Base-by-base conservation (phyloP, 2,113 vertebrate species). In the Leptobrachium leishanense region DNA sequence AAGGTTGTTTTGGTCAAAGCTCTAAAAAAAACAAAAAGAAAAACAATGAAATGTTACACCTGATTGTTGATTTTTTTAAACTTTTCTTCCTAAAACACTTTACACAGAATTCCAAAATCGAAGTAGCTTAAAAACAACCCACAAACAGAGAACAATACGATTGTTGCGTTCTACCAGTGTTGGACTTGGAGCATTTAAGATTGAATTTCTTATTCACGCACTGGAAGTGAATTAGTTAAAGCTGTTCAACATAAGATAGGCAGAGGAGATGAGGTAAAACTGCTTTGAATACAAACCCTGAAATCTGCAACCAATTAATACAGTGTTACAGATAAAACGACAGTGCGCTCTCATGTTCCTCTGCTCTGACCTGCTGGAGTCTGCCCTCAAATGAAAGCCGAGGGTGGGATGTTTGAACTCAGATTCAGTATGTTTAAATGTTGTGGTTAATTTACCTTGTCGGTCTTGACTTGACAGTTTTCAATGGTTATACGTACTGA, bases 221-320 rank as follows among this genome's bases (percentile, higher is more conserved):
- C 2, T 68, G 54, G 54, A 8, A 20, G 57, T 68, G 71, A 80
- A 68, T 12, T 44, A 40, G 78, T 80, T 80, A 80, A 80, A n/a
- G 10, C 15, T 42, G 40, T 31, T n/a, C 53, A 72, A 50, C 62
- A 65, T 42, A 68, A 73, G 40, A 12, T 50, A 68, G n/a, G 43
- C 13, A 10, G 5, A 46, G 44, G 20, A n/a, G 63, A 66, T 73
- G 77, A 79, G 77, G 70, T n/a, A 67, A 73, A 79, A 73, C 77
- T 72, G 44, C 77, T 72, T 76, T 79, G 69, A 20, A 72, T 68
- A 72, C 70, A 79, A 63, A 79, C 67, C 62, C 54, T 44, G 72
- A 62, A 57, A 74, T 67, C 78, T 80, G 78, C 65, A 80, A 80
- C 41, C 78, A 80, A 80, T 80, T 80, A 80, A 68, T 68, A 57